A percentile compares a stretch with the other conserved stretches of the same genome.
phyloP scores from a whole-genome alignment of 2,113 vertebrate species.

The Cervus canadensis region DNA sequence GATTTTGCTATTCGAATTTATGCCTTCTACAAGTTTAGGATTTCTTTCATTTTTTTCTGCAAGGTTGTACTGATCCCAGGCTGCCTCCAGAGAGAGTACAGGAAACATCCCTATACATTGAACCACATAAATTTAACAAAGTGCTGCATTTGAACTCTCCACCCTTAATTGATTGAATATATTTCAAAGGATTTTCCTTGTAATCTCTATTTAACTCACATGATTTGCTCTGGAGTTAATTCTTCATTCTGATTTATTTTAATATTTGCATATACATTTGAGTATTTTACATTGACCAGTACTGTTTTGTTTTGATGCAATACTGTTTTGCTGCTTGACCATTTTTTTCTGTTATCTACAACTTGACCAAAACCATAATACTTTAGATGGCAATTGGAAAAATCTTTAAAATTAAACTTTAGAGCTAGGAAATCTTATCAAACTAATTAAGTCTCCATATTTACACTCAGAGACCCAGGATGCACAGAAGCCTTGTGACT shows the following conservation, averaged over 20 bases:
- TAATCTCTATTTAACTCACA: not conserved
- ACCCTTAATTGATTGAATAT: not conserved
- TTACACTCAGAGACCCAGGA: not conserved
- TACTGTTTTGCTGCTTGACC: constrained; percentile 5
- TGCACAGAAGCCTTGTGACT: not conserved
- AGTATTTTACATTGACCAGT: not conserved
- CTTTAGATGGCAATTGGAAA: not conserved
- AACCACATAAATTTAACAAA: not conserved
- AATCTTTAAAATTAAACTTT: not conserved
- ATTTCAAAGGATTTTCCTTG: not conserved
- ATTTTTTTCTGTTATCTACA: constrained; percentile 3
- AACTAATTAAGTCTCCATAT: not conserved
- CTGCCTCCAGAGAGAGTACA: not conserved
- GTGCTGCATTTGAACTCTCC: not conserved
- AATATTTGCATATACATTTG: not conserved
- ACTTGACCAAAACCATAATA: not conserved
- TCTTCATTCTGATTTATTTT: constrained; percentile 22
- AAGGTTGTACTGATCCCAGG: not conserved
- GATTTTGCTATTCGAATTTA: not conserved
- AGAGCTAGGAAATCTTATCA: not conserved
- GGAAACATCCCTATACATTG: not conserved
- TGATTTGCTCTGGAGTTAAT: not conserved
- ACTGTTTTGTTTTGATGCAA: not conserved
- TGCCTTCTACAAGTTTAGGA: not conserved
- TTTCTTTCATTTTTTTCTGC: not conserved